Conservation (phyloP, 1,140 invertebrate genomes). For the Philaenus spumarius region DNA sequence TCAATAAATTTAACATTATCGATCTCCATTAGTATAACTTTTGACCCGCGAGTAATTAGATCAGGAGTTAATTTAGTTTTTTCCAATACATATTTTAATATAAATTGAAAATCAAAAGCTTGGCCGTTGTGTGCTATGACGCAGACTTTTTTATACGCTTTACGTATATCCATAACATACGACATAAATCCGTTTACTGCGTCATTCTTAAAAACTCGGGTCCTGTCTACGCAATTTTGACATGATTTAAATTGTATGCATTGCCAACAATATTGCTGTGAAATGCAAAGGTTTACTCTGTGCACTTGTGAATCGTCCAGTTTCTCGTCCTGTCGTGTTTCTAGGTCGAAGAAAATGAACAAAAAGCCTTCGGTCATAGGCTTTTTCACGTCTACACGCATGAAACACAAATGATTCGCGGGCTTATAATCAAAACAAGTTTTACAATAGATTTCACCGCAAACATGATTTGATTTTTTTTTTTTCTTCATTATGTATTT, state of each 20-base stretch:
- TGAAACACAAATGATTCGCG: background rate
- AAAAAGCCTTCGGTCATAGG: background rate
- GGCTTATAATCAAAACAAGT: background rate
- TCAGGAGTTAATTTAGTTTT: conserved; percentile 14
- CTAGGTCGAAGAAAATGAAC: conserved; percentile 9
- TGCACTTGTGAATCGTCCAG: background rate
- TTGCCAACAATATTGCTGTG: conserved; percentile 3
- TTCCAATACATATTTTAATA: conserved; percentile 24
- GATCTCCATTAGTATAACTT: conserved; percentile 17
- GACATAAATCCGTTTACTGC: background rate
- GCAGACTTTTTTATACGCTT: background rate
- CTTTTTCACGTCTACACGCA: background rate
- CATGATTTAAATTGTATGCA: background rate
- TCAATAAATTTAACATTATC: conserved; percentile 29
- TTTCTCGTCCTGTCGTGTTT: background rate
- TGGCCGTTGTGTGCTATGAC: conserved; percentile 28
- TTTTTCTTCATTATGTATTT: background rate
- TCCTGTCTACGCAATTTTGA: background rate
- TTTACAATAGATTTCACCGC: background rate
- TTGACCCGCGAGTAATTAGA: conserved; percentile 24
- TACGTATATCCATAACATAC: conserved; percentile 4
- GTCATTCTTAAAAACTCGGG: background rate
- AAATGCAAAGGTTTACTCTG: background rate
- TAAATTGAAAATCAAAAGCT: conserved; percentile 30
- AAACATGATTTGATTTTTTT: background rate